These are phyloP conservation scores for Carterocephalus palaemon DNA, from an alignment of 2,888 invertebrate genomes.

Conservation along the genomic window DNA sequence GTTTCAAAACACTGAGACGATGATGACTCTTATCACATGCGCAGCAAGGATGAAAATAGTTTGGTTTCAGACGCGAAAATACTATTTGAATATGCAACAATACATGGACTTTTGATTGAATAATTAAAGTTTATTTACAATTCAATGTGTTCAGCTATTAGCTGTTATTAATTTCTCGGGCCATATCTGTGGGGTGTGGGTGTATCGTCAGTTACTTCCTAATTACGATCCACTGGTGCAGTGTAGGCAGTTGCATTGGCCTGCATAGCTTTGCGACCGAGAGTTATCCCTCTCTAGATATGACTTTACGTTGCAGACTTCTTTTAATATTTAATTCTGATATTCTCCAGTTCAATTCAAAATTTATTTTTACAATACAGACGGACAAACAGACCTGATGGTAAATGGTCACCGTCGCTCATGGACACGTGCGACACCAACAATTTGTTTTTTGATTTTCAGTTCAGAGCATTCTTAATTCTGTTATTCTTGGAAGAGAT, in stretches of 20 bases:
- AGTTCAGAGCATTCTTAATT: too few species aligned
- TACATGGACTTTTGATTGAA: constrained; percentile 30
- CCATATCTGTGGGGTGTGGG: constrained; percentile 59
- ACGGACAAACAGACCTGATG: too few species aligned
- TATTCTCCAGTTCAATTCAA: too few species aligned
- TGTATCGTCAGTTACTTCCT: constrained; percentile 51
- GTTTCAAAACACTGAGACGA: constrained; percentile 1
- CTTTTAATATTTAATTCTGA: too few species aligned
- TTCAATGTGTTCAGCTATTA: constrained; percentile 36
- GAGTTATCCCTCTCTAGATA: constrained; percentile 10
- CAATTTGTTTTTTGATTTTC: too few species aligned
- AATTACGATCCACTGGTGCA: constrained; percentile 50
- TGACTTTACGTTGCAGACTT: too few species aligned
- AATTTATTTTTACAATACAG: too few species aligned
- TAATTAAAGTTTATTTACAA: constrained; percentile 22
- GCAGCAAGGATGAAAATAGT: too few species aligned
- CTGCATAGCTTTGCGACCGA: constrained; percentile 43
- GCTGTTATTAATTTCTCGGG: constrained; percentile 63
- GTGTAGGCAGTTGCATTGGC: constrained; percentile 64
- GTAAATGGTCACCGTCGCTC: too few species aligned
- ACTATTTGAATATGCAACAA: constrained; percentile 34
- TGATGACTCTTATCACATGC: too few species aligned
- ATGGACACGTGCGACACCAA: too few species aligned
- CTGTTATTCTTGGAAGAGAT: too few species aligned
- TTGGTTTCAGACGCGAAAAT: constrained; percentile 1